Evolutionary conservation across 2,113 vertebrate species (phyloP).

Genomic region (Nycticryphes semicollaris): DNA sequence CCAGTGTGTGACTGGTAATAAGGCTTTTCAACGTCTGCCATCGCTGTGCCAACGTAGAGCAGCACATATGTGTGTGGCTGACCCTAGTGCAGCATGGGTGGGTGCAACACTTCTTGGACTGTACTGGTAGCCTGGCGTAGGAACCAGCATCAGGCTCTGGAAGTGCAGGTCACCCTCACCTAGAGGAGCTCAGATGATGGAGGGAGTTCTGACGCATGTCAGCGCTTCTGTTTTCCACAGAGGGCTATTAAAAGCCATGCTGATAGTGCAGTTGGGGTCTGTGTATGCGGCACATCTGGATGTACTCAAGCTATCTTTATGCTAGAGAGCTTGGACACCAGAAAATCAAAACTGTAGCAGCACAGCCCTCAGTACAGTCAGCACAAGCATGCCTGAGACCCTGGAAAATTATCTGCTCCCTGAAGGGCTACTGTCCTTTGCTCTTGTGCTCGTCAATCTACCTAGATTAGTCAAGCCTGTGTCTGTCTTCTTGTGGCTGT

Average conservation of each 20-base stretch:
- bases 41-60: neutral
- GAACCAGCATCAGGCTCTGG: neutral
- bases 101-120: neutral
- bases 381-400: neutral
- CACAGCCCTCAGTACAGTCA: neutral
- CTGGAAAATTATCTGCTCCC: neutral
- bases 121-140: neutral
- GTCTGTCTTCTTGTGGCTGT: neutral
- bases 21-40: neutral
- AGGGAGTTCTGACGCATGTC: neutral
- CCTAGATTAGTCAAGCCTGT: neutral
- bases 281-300: neutral
- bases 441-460: neutral
- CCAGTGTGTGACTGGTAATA: neutral
- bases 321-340: neutral
- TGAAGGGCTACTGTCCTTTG: neutral
- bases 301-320: slow-evolving; percentile 21
- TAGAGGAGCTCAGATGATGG: neutral
- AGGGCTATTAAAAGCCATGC: slow-evolving; percentile 28
- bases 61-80: fast-evolving
- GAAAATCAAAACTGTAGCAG: neutral
- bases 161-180: neutral
- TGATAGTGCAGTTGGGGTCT: slow-evolving; percentile 6
- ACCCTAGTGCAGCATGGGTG: neutral
- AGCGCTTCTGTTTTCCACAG: slow-evolving; percentile 7